A percentile compares a stretch with the other conserved stretches of the same genome.
Evolutionary conservation across 2,888 invertebrate species (phyloP).

Genomic region (Philhelius pedissequus): DNA sequence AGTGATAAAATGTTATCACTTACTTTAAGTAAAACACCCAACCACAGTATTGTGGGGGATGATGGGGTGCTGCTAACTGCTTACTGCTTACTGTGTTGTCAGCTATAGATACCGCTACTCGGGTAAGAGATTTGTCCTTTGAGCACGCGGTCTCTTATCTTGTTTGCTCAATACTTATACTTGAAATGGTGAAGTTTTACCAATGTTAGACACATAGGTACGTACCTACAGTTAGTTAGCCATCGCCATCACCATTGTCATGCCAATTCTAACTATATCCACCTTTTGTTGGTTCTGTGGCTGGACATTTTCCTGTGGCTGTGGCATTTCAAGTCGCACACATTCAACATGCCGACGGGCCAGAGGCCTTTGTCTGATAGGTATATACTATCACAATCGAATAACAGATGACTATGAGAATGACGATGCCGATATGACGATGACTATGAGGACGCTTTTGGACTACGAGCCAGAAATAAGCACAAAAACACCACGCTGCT

Average conservation of each 20-base stretch:
- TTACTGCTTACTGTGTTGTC: no score
- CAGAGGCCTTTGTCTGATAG: conserved; percentile 20
- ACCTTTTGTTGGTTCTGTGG: conserved; percentile 7
- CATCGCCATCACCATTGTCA: neutral
- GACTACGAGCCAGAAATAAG: neutral
- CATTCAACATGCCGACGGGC: neutral
- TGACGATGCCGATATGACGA: conserved; percentile 6
- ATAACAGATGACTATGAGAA: conserved; percentile 30
- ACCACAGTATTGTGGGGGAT: neutral
- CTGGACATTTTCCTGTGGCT: conserved; percentile 43
- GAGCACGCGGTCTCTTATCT: conserved; percentile 48
- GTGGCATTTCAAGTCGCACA: conserved; percentile 54
- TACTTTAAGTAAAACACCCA: conserved; percentile 20
- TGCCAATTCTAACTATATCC: neutral
- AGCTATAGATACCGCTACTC: neutral
- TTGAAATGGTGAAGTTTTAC: conserved; percentile 38
- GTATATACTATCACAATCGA: conserved; percentile 44
- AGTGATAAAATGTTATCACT: conserved; percentile 10
- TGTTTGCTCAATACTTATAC: conserved; percentile 57
- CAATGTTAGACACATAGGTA: neutral
- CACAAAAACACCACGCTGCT: neutral
- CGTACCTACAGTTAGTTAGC: neutral
- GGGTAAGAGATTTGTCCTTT: conserved; percentile 19
- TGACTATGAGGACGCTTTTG: neutral
- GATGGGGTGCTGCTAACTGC: no score